Percentiles rank a stretch among this genome's conserved stretches.
Evolutionary conservation across 2,888 invertebrate species (phyloP).

Genomic region (Andrena trimmerana): DNA sequence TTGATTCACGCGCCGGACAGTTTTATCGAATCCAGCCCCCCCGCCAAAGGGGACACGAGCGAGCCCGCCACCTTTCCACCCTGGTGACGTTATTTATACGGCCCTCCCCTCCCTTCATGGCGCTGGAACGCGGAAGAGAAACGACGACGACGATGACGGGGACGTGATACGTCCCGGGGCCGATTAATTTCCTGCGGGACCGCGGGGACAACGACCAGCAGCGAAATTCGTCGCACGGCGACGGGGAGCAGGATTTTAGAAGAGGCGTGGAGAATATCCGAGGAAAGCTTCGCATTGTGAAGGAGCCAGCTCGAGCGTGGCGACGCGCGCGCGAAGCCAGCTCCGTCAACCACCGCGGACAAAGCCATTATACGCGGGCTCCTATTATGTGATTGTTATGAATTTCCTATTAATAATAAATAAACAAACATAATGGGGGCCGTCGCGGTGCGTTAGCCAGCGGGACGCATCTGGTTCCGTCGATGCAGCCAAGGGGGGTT

Average conservation of each 20-base stretch:
- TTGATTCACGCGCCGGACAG: conserved; percentile 59
- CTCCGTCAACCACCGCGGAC: conserved; percentile 51
- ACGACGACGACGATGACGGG: conserved; percentile 28
- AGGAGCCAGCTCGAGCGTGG: conserved; percentile 75
- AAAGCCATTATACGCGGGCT: conserved; percentile 67
- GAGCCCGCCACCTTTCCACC: conserved; percentile 38
- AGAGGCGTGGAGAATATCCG: conserved; percentile 79
- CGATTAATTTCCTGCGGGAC: conserved; percentile 57
- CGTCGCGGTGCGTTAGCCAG: conserved; percentile 82
- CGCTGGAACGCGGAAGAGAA: conserved; percentile 13
- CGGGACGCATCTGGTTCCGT: conserved; percentile 81
- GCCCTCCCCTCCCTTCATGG: not conserved
- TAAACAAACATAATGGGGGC: conserved; percentile 83
- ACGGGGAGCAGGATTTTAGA: conserved; percentile 34
- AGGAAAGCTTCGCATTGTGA: conserved; percentile 69
- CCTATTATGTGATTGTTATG: conserved; percentile 84
- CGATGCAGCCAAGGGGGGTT: conserved; percentile 30
- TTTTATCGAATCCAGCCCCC: conserved; percentile 36
- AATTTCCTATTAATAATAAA: conserved; percentile 85
- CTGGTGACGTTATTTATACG: conserved; percentile 31
- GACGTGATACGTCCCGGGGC: conserved; percentile 25
- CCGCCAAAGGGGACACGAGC: conserved; percentile 19
- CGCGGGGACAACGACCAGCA: conserved; percentile 18
- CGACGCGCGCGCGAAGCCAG: conserved; percentile 71
- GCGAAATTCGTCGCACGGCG: conserved; percentile 40